Conservation (phyloP, 2,888 invertebrate genomes). For the Atethmia centrago region DNA sequence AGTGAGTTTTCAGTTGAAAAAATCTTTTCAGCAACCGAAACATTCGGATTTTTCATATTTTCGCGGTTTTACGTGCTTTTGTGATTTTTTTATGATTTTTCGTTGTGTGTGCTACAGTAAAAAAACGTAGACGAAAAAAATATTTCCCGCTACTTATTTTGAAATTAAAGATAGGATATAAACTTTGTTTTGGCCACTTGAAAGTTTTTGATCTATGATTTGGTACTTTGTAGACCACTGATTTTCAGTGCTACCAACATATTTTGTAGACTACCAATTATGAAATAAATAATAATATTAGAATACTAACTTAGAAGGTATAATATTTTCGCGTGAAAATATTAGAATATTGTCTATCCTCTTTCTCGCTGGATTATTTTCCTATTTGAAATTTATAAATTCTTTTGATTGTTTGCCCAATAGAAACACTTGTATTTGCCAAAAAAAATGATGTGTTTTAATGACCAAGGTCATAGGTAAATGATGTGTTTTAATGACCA, state of each 20-base stretch:
- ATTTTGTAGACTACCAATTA: background rate
- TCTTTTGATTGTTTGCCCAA: background rate
- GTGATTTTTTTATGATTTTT: background rate
- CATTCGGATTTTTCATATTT: slow-evolving; percentile 7
- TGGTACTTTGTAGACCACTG: background rate
- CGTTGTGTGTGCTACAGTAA: background rate
- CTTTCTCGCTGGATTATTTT: background rate
- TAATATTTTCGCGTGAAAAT: background rate
- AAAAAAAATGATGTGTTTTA: too few relatives aligned
- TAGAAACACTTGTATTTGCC: background rate
- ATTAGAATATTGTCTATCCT: background rate
- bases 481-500: too few relatives aligned
- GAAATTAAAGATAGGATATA: background rate
- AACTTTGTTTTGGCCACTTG: background rate
- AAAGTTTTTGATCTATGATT: background rate
- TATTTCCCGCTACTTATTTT: background rate
- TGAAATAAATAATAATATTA: background rate
- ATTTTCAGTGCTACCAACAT: background rate
- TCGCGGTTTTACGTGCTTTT: background rate
- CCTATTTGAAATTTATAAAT: background rate
- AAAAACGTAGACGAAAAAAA: background rate
- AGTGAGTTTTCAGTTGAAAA: slow-evolving; percentile 12
- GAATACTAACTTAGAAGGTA: background rate
- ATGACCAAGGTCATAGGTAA: too few relatives aligned
- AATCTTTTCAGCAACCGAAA: background rate